A percentile compares a stretch with the other conserved stretches of the same genome.
These are phyloP conservation scores for Callopanchax toddi DNA, from an alignment of 2,113 vertebrate genomes.

Conservation along the genomic window DNA sequence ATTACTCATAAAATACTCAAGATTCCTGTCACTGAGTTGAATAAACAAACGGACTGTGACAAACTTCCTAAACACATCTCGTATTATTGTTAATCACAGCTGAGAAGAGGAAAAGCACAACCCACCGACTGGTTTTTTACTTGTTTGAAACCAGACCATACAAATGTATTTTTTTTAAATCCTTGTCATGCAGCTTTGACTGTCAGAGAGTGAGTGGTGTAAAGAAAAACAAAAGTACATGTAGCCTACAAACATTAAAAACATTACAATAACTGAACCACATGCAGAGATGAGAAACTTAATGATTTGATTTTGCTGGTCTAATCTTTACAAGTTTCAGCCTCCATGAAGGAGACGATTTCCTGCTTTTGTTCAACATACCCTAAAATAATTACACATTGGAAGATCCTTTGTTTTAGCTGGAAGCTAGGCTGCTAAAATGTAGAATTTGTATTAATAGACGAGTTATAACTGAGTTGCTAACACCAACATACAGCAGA, in stretches of 20 bases:
- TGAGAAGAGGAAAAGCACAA: no score
- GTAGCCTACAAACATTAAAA: neutral
- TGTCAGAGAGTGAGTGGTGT: neutral
- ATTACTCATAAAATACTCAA: constrained; percentile 7
- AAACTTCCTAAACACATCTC: constrained; percentile 10
- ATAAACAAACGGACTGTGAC: constrained; percentile 18
- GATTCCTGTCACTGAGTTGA: constrained; percentile 14
- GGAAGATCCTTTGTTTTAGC: neutral
- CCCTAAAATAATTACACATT: neutral
- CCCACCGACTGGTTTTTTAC: neutral
- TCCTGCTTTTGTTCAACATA: no score
- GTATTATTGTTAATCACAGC: no score
- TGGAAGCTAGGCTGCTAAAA: constrained; percentile 9
- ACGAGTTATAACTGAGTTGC: neutral
- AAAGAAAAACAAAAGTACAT: neutral
- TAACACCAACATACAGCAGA: neutral
- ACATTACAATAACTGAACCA: neutral
- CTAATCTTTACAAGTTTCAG: neutral
- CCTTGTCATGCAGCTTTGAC: neutral
- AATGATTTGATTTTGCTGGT: no score
- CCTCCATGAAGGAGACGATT: no score
- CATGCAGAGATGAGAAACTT: constrained; percentile 1
- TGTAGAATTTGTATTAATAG: neutral
- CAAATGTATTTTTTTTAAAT: neutral
- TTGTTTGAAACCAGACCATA: neutral